Percentiles rank a stretch among this genome's conserved stretches.
These are phyloP conservation scores for Phrixothrix hirtus DNA, from an alignment of 2,888 invertebrate species.

Conservation along the genomic window DNA sequence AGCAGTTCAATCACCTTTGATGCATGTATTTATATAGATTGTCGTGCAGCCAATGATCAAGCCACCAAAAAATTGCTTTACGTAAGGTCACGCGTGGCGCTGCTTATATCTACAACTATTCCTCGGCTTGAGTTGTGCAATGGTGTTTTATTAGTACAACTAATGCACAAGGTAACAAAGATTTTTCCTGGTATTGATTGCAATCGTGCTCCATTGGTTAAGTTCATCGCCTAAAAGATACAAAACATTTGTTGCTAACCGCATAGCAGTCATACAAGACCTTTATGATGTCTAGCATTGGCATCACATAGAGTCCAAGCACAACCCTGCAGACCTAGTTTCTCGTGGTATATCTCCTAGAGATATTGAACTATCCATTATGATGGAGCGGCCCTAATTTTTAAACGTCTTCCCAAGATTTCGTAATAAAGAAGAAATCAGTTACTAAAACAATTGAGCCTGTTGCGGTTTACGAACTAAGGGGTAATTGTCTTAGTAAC, in stretches of 20 bases:
- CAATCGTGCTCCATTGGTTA: too few relatives aligned
- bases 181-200: too few relatives aligned
- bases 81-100: not conserved
- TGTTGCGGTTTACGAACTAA: too few relatives aligned
- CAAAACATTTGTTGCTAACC: not conserved
- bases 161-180: constrained; percentile 2
- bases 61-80: not conserved
- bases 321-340: not conserved
- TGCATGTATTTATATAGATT: not conserved
- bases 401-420: too few relatives aligned
- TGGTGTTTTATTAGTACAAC: not conserved
- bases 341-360: not conserved
- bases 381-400: too few relatives aligned
- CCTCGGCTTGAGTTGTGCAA: not conserved
- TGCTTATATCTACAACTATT: not conserved
- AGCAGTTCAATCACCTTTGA: too few relatives aligned
- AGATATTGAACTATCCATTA: too few relatives aligned
- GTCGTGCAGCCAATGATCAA: too few relatives aligned
- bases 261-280: not conserved
- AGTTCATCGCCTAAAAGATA: too few relatives aligned
- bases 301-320: not conserved
- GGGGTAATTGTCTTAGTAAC: too few relatives aligned
- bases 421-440: too few relatives aligned
- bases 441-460: too few relatives aligned
- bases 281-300: not conserved